Conservation (phyloP, 23 tunicate species). For the Ciona savignyi region DNA sequence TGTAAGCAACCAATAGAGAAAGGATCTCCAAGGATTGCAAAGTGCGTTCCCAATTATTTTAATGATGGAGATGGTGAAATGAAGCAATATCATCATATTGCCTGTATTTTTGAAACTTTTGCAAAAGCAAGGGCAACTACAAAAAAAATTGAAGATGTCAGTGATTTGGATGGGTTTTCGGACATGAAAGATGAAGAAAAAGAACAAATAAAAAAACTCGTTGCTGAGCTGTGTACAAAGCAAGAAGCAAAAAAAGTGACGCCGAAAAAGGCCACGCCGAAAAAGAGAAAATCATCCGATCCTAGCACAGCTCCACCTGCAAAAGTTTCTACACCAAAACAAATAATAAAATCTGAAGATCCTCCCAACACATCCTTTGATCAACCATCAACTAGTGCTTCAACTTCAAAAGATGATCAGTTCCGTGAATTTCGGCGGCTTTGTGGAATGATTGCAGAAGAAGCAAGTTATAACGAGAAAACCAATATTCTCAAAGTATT, state of each 20-base stretch:
- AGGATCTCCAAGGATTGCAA: conserved; percentile 67
- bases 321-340: conserved; percentile 2
- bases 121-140: conserved; percentile 72
- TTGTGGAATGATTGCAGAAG: conserved; percentile 86
- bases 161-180: conserved; percentile 74
- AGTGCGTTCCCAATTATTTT: conserved; percentile 80
- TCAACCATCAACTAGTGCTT: not conserved
- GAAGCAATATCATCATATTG: conserved; percentile 84
- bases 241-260: conserved; percentile 18
- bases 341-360: not conserved
- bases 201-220: too few species aligned
- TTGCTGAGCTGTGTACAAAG: not conserved
- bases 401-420: conserved; percentile 45
- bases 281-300: conserved; percentile 28
- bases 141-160: conserved; percentile 70
- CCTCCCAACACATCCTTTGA: too few species aligned
- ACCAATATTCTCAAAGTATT: conserved; percentile 65
- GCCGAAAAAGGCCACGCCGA: conserved; percentile 16
- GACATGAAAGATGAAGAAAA: conserved; percentile 89
- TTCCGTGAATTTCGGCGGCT: conserved; percentile 84
- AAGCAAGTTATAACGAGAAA: conserved; percentile 84
- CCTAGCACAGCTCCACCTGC: conserved; percentile 10
- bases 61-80: conserved; percentile 74
- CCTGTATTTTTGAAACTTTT: conserved; percentile 78
- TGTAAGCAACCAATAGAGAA: conserved; percentile 91